Percentiles rank a stretch among this genome's conserved stretches.
Evolutionary conservation across 2,113 vertebrate species (phyloP).

Genomic region (Peromyscus maniculatus): DNA sequence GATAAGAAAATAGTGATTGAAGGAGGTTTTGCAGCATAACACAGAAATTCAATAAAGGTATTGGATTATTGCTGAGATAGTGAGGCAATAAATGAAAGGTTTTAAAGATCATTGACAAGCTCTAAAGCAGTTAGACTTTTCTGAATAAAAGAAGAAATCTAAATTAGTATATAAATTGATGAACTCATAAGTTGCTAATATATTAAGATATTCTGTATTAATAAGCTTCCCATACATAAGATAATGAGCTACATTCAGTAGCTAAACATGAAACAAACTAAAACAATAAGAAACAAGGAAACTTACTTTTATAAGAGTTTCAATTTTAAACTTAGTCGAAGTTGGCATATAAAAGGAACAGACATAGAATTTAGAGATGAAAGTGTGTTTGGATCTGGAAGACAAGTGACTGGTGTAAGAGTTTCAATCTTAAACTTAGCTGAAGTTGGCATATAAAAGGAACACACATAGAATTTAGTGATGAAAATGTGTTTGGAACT

Average conservation of each 20-base stretch:
- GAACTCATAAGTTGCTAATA: neutral
- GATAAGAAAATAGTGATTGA: neutral
- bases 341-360: neutral
- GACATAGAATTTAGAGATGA: neutral
- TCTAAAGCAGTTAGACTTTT: neutral
- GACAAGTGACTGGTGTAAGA: fast-evolving
- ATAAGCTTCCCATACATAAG: neutral
- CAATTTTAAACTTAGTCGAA: neutral
- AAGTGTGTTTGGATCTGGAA: neutral
- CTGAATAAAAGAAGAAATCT: neutral
- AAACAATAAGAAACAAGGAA: neutral
- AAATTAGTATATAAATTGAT: neutral
- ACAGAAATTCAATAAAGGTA: neutral
- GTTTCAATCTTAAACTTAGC: neutral
- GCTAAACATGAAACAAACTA: neutral
- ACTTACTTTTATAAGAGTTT: neutral
- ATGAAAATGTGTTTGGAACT: neutral
- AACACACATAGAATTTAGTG: neutral
- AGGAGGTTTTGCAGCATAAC: neutral
- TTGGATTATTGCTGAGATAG: neutral
- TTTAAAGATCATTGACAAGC: neutral
- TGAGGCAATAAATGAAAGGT: neutral
- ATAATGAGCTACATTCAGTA: neutral
- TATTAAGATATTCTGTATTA: neutral
- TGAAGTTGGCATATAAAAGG: neutral